These are phyloP conservation scores for Micoletzkya japonica DNA, from an alignment of 2,888 invertebrate species.

Conservation along the genomic window DNA sequence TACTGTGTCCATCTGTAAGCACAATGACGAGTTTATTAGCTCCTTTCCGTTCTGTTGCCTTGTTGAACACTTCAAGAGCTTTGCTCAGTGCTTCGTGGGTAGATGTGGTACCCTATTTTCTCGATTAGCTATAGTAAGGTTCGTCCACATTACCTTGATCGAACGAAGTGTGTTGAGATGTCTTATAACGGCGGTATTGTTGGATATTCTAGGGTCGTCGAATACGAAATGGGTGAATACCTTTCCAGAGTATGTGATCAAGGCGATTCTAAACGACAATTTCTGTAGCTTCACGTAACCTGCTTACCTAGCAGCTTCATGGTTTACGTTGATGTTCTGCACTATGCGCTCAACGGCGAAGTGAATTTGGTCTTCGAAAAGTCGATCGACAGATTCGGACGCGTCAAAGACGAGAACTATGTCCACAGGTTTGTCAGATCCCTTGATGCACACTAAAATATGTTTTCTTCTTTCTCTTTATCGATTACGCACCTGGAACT, in stretches of 20 bases:
- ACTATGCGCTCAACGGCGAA: conserved; percentile 55
- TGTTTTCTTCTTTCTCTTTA: background rate
- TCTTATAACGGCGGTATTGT: conserved; percentile 53
- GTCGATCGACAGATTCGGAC: conserved; percentile 57
- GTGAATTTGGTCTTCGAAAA: conserved; percentile 55
- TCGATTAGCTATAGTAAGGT: background rate
- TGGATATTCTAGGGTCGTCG: conserved; percentile 48
- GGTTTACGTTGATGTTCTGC: conserved; percentile 59
- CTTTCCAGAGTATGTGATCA: conserved; percentile 57
- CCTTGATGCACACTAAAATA: conserved; percentile 53
- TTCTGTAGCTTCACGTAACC: background rate
- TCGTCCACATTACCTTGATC: conserved; percentile 41
- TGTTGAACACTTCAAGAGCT: conserved; percentile 47
- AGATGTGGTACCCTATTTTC: conserved; percentile 48
- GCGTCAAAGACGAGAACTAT: conserved; percentile 58
- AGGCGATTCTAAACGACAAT: conserved; percentile 41
- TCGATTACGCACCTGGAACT: conserved; percentile 42
- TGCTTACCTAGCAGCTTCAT: conserved; percentile 55
- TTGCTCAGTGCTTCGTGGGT: conserved; percentile 53
- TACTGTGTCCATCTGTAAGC: conserved; percentile 60
- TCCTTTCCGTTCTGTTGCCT: conserved; percentile 41
- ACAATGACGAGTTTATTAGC: conserved; percentile 56
- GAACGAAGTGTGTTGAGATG: conserved; percentile 50
- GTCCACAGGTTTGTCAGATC: conserved; percentile 60
- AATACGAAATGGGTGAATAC: conserved; percentile 58